These are phyloP conservation scores for Macroglossus sobrinus DNA, from an alignment of 2,113 vertebrate species.

Conservation along the genomic window DNA sequence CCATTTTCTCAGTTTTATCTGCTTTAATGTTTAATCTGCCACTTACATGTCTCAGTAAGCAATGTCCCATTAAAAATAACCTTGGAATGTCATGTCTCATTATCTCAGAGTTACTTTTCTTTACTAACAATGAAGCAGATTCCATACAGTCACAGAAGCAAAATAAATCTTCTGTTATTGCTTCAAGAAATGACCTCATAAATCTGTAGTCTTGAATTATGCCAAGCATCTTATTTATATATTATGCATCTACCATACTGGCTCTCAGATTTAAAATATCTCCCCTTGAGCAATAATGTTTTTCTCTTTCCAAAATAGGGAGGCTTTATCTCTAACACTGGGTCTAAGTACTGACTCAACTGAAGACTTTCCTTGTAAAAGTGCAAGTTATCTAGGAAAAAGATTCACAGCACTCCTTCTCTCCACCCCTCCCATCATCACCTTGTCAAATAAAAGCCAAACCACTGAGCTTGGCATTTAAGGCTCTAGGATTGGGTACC, in stretches of 20 bases:
- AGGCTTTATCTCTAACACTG: neutral
- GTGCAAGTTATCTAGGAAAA: neutral
- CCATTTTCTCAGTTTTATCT: neutral
- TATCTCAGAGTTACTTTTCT: neutral
- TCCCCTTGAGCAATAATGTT: neutral
- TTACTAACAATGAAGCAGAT: neutral
- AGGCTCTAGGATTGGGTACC: neutral
- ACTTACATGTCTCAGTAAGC: neutral
- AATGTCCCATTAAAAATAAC: neutral
- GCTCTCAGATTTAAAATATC: neutral
- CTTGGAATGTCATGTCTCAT: neutral
- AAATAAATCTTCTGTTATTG: constrained; percentile 28
- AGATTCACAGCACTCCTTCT: neutral
- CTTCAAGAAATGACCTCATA: neutral
- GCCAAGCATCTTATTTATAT: neutral
- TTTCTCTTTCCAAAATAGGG: constrained; percentile 1
- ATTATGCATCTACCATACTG: neutral
- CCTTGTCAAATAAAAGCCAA: neutral
- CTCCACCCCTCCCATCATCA: fast-evolving
- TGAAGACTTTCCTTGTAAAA: neutral
- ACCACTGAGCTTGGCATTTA: neutral
- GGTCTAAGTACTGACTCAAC: neutral
- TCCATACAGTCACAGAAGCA: neutral
- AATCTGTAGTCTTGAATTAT: neutral
- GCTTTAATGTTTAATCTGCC: neutral